Conservation (phyloP, 64 coral and sea anemone genomes). For the Stichodactyla helianthus region DNA sequence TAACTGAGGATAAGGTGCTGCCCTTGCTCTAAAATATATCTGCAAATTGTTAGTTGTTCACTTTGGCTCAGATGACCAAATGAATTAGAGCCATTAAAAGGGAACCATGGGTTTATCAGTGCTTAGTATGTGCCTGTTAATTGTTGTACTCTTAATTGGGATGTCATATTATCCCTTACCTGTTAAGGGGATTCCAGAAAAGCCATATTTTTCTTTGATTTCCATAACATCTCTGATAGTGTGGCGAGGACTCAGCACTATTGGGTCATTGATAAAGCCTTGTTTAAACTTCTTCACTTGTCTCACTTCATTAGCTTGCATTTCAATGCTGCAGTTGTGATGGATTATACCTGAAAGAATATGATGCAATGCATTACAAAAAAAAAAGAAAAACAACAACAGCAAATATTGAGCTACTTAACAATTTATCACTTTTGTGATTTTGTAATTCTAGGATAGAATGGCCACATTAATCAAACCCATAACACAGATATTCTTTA, state of each 20-base stretch:
- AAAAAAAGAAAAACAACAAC: background rate
- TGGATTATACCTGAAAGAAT: slow-evolving; percentile 67
- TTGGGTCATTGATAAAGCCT: slow-evolving; percentile 82
- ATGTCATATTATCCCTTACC: slow-evolving; percentile 21
- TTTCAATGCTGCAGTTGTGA: slow-evolving; percentile 84
- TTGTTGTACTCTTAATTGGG: background rate
- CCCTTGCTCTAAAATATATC: no score
- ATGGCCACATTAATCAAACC: no score
- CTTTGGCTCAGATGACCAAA: no score
- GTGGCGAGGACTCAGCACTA: slow-evolving; percentile 71
- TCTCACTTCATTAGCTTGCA: slow-evolving; percentile 78
- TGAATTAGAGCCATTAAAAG: no score
- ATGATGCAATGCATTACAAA: background rate
- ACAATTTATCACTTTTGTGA: no score
- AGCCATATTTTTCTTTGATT: slow-evolving; percentile 74
- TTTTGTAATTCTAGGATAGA: no score
- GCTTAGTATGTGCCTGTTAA: background rate
- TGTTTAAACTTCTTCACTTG: slow-evolving; percentile 84
- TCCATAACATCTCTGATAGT: slow-evolving; percentile 77
- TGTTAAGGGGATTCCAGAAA: slow-evolving; percentile 85
- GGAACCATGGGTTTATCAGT: no score
- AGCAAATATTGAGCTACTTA: no score
- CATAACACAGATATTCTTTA: no score
- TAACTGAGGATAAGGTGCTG: no score
- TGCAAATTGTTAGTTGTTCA: no score